Conservation (phyloP, 2,797 vertebrate species). For the Acanthiza pusilla region DNA sequence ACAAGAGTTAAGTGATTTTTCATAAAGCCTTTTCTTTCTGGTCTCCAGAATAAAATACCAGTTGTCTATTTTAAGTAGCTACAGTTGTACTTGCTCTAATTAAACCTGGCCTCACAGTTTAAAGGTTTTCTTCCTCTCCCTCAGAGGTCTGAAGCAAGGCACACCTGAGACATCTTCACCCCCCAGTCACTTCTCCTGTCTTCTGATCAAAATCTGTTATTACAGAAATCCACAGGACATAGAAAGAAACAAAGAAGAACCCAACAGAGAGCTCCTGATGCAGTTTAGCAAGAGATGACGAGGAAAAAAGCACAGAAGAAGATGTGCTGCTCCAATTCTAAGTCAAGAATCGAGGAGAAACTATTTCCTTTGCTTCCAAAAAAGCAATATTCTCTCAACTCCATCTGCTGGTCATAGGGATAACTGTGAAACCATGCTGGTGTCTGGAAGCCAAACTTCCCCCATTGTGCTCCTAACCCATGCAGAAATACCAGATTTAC, state of each 20-base stretch:
- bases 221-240: neutral
- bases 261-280: neutral
- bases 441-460: neutral
- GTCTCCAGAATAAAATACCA: neutral
- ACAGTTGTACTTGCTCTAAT: neutral
- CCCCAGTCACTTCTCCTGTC: neutral
- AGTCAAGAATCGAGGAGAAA: neutral
- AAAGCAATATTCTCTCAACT: slow-evolving; percentile 56
- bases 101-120: neutral
- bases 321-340: neutral
- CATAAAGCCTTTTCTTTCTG: neutral
- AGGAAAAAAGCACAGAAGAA: fast-evolving
- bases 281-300: neutral
- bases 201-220: neutral
- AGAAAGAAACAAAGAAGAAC: neutral
- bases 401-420: slow-evolving; percentile 57
- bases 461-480: neutral
- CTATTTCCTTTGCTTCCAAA: neutral
- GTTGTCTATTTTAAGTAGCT: neutral
- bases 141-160: neutral
- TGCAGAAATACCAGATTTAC: neutral
- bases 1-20: neutral
- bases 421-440: slow-evolving; percentile 18
- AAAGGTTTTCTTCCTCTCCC: neutral
- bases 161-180: neutral